These are phyloP conservation scores for Hyaena hyaena DNA, from an alignment of 2,113 vertebrate species.

Conservation along the genomic window DNA sequence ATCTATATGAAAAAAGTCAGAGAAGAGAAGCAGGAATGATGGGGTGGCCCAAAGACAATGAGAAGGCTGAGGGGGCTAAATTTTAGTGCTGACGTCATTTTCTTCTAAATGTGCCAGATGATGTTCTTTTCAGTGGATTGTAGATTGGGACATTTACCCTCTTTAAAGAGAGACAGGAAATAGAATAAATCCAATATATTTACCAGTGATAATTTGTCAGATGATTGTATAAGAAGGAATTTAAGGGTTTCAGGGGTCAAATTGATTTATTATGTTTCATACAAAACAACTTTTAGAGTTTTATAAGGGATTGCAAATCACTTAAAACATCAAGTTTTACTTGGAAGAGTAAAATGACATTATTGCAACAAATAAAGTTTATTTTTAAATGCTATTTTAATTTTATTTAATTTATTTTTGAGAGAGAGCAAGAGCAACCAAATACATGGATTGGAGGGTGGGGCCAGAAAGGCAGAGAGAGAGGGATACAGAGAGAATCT, in stretches of 20 bases:
- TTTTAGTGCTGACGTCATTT: not conserved
- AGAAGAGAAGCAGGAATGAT: not conserved
- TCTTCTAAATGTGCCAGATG: not conserved
- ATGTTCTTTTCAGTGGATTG: not conserved
- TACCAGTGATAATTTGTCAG: not conserved
- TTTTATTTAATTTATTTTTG: too few species aligned
- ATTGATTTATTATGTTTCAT: constrained; percentile 45
- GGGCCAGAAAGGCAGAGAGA: too few species aligned
- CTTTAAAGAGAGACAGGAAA: not conserved
- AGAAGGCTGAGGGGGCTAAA: not conserved
- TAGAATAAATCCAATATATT: not conserved
- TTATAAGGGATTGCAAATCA: not conserved
- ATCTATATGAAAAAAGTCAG: not conserved
- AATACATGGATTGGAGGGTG: too few species aligned
- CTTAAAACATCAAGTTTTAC: constrained; percentile 48
- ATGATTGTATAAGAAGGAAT: not conserved
- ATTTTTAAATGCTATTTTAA: not conserved
- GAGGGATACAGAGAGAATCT: too few species aligned
- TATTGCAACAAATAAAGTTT: not conserved
- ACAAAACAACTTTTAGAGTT: constrained; percentile 57
- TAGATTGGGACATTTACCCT: not conserved
- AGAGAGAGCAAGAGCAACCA: too few species aligned
- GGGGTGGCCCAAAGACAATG: not conserved
- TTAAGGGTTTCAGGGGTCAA: constrained; percentile 51
- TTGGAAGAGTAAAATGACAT: not conserved